phyloP scores from a whole-genome alignment of 2,113 vertebrate genomes.

The Lucifuga dentata region DNA sequence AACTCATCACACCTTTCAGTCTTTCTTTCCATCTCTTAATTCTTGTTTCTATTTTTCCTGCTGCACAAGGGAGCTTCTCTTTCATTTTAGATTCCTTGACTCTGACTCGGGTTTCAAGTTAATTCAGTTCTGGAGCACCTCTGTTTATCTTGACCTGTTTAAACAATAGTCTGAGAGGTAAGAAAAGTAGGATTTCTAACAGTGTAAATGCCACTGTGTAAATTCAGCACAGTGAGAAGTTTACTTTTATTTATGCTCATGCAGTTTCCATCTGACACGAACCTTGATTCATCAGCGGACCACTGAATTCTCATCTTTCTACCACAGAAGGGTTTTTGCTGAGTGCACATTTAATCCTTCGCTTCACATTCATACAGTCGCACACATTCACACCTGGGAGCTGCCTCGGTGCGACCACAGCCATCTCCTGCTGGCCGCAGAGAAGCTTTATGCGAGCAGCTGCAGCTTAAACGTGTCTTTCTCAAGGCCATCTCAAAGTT shows the following conservation, averaged over 20 bases:
- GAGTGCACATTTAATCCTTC: slow-evolving; percentile 23
- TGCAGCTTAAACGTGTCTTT: slow-evolving; percentile 24
- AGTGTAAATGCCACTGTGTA: slow-evolving; percentile 36
- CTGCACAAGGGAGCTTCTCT: slow-evolving; percentile 19
- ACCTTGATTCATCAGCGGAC: slow-evolving; percentile 34
- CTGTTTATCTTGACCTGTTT: slow-evolving; percentile 44
- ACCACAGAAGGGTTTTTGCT: slow-evolving; percentile 38
- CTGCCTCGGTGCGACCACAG: slow-evolving; percentile 15
- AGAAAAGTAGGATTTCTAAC: slow-evolving; percentile 36
- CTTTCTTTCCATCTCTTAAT: slow-evolving; percentile 25
- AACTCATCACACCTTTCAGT: no score
- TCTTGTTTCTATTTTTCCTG: slow-evolving; percentile 62
- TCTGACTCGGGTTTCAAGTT: slow-evolving; percentile 54
- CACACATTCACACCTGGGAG: slow-evolving; percentile 46
- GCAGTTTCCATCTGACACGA: slow-evolving; percentile 62
- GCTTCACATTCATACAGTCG: slow-evolving; percentile 27
- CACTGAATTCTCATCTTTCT: slow-evolving; percentile 61
- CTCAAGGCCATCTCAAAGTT: slow-evolving; percentile 34
- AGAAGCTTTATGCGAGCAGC: neutral
- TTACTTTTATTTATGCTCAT: slow-evolving; percentile 53
- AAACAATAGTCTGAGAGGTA: slow-evolving; percentile 38
- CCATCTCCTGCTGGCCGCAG: slow-evolving; percentile 20
- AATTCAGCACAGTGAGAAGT: slow-evolving; percentile 46
- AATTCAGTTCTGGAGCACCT: slow-evolving; percentile 30
- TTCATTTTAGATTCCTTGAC: slow-evolving; percentile 51